Conservation (phyloP, 2,797 vertebrate species). For the Cirrhinus molitorella region DNA sequence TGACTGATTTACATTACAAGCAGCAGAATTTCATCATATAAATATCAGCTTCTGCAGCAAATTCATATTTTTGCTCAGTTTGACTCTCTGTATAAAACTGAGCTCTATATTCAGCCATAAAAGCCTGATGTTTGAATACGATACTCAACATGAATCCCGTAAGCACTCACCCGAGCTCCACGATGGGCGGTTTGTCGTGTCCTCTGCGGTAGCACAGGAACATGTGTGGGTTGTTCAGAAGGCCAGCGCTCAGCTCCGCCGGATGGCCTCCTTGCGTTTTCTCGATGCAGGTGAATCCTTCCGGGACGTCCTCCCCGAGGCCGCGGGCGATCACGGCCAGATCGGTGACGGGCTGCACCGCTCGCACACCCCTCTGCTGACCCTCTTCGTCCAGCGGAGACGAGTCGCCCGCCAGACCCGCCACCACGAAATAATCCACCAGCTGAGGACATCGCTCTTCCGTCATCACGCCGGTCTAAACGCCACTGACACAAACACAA, state of each 20-base stretch:
- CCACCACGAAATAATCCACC: slow-evolving; percentile 96
- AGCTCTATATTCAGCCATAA: too few species aligned
- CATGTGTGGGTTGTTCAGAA: slow-evolving; percentile 92
- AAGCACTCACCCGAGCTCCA: slow-evolving; percentile 88
- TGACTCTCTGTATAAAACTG: too few species aligned
- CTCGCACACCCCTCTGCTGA: slow-evolving; percentile 75
- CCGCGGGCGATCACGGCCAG: slow-evolving; percentile 89
- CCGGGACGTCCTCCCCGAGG: slow-evolving; percentile 90
- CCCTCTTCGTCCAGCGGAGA: slow-evolving; percentile 83
- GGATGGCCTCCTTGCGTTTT: slow-evolving; percentile 85
- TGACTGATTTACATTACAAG: too few species aligned
- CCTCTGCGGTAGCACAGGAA: slow-evolving; percentile 92
- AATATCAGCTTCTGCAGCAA: too few species aligned
- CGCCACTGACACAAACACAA: slow-evolving; percentile 66
- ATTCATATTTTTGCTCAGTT: too few species aligned
- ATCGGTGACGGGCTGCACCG: slow-evolving; percentile 87
- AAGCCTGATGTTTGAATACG: too few species aligned
- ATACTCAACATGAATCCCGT: too few species aligned
- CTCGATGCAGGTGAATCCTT: slow-evolving; percentile 96
- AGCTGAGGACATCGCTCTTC: slow-evolving; percentile 94
- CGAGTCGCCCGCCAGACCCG: slow-evolving; percentile 80
- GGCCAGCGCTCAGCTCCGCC: slow-evolving; percentile 88
- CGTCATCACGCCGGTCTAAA: slow-evolving; percentile 83
- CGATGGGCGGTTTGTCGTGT: slow-evolving; percentile 87
- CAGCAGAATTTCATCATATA: too few species aligned